phyloP scores from a whole-genome alignment of 2,888 invertebrate genomes.

The Dascillus cervinus region DNA sequence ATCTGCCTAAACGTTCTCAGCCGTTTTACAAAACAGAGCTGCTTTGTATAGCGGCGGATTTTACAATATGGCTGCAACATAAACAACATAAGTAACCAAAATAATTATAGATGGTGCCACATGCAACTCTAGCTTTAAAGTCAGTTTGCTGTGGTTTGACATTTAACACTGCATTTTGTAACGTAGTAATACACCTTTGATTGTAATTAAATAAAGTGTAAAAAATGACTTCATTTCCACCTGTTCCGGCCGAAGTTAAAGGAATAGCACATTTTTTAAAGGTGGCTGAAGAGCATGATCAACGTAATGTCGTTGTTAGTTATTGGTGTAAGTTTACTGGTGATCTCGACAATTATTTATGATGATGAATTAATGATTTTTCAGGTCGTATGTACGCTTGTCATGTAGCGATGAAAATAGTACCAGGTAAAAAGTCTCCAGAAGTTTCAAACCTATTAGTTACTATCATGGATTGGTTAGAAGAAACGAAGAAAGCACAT shows the following conservation, averaged over 20 bases:
- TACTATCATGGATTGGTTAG: conserved; percentile 85
- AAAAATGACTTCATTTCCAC: conserved; percentile 48
- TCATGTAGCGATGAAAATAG: conserved; percentile 76
- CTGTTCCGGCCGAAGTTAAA: conserved; percentile 71
- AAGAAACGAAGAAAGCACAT: conserved; percentile 64
- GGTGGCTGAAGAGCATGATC: conserved; percentile 85
- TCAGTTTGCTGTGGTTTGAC: too few species aligned
- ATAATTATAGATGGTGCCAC: too few species aligned
- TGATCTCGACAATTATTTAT: conserved; percentile 1
- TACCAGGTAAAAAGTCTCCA: conserved; percentile 61
- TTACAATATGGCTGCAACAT: too few species aligned
- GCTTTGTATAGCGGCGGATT: too few species aligned
- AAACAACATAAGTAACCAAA: too few species aligned
- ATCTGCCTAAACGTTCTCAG: too few species aligned
- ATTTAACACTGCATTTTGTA: too few species aligned
- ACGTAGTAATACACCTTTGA: too few species aligned
- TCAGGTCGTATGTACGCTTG: conserved; percentile 80
- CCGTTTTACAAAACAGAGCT: too few species aligned
- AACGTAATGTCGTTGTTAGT: conserved; percentile 78
- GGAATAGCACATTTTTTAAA: conserved; percentile 86
- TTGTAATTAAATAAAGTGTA: background rate
- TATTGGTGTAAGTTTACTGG: conserved; percentile 70
- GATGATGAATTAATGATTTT: conserved; percentile 1
- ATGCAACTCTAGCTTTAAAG: too few species aligned
- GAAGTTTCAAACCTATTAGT: conserved; percentile 74